Evolutionary conservation across 2,888 invertebrate species (phyloP), one percentile per base, ranked within the genome.

Genomic region (Athripsodes cinereus): DNA sequence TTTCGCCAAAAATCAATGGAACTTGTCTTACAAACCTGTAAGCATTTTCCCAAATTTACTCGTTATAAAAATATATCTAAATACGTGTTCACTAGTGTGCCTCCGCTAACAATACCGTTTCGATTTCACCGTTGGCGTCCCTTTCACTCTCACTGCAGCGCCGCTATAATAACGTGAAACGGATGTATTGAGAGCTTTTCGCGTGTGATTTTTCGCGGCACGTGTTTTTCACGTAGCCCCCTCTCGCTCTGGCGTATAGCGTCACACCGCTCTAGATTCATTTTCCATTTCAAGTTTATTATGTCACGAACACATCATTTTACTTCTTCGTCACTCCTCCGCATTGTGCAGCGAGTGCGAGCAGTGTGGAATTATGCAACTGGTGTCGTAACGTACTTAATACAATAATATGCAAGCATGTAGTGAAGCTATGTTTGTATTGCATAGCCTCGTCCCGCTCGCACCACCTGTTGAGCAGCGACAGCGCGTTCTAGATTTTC

Each of bases 241-340:
- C n/a, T 40, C 40, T 40, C 40, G 40, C 40, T 40, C 40, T 10
- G 26, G 10, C 26, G 26, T 26, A 26, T 26, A 26, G 26, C 26
- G 26, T 26, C 5, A 26, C 3, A 6, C 10, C 26, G 26, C 10
- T 40, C 40, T 40, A 16, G 8, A 13, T n/a, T 16, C 5, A 40
- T 40, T 40, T 40, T 40, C 40, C 40, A 40, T 40, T 40, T 40
- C 40, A 40, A 40, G 40, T 40, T 40, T 40, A 40, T 40, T 40
- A 40, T 40, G 40, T 40, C 40, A 40, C 16, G 40, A 40, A 40
- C 40, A 40, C 40, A 40, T 40, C 3, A 13, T 40, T 40, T 3
- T 40, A 13, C 40, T 16, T 40, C 40, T 40, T 13, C 5, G 40
- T 40, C 40, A 40, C 40, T 8, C 40, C 40, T 40, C 40, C 13